Evolutionary conservation across 2,888 invertebrate genomes (phyloP), one percentile per base, ranked within the genome.

Genomic region (Sminthurinus aureus): DNA sequence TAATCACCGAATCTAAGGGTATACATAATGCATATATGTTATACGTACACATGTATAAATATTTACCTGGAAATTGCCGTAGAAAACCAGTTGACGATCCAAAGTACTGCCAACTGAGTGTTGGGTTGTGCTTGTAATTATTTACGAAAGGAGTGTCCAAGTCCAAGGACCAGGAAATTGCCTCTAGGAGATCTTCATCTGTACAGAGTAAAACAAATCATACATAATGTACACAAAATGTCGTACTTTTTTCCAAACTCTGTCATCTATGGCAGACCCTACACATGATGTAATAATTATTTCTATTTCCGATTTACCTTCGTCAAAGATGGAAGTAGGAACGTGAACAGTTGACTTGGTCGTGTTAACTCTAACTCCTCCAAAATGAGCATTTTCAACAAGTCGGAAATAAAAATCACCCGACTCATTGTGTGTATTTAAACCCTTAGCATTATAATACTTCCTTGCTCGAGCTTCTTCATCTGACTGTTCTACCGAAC

Each of bases 71-170:
- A 91, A 94, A 99, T 90, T 96, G 96, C 11, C 99, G 92, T 89
- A 99, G 92, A 89, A 99, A 95, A 18, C 99, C 99, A 4, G 95
- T 94, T 52, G 96, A 94, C 88, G 97, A 97, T 51, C 99, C 98
- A 90, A 99, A 99, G 91, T 98, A 98, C 91, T 99, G 99, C 97
- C 98, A 99, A 0, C 95, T 95, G 64, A 98, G 91, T 0, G 96
- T 96, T 0, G 97, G 97, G 91, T 98, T 97, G 0, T 94, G 93
- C 86, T 94, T 93, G 90, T 96, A 96, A 91, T 99, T 99, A 89
- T 94, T 93, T 81, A 91, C 92, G 90, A 98, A 99, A 11, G 94
- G 93, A 52, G 94, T 92, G 89, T 98, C 96, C 80, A 99, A 92
- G 22, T 92, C 92, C 90, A 95, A 94, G 0, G 98, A 97, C 98